Evolutionary conservation across 2,113 vertebrate species (phyloP).

Genomic region (Myocastor coypus): DNA sequence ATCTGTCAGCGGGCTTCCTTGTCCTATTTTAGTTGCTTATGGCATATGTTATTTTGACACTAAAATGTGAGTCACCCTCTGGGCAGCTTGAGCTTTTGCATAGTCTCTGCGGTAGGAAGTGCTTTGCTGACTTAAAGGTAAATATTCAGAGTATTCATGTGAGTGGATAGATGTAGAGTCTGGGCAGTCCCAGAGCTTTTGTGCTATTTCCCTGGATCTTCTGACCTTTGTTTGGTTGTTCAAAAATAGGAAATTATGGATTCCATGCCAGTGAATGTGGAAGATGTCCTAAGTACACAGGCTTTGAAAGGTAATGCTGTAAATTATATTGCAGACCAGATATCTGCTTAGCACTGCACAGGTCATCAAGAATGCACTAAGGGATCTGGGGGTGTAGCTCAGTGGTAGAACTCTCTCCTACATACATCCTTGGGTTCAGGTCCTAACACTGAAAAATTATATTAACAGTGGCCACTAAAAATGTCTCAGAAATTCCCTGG

Average conservation of each 20-base stretch:
- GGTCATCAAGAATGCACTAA: slow-evolving; percentile 23
- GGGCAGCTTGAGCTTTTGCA: not conserved
- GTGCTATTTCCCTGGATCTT: not conserved
- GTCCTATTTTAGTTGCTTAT: not conserved
- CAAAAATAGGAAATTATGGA: slow-evolving; percentile 3
- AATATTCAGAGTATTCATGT: accelerated
- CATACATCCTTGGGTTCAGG: not conserved
- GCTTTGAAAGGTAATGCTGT: slow-evolving; percentile 2
- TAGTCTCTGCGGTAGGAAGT: not conserved
- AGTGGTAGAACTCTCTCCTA: not conserved
- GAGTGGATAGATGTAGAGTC: not conserved
- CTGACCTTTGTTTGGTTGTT: not conserved
- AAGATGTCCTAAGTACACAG: not conserved
- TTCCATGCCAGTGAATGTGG: not conserved
- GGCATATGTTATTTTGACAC: not conserved
- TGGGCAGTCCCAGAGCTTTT: not conserved
- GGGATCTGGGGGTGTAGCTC: not conserved
- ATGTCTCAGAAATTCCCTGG: not conserved
- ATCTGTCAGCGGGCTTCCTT: not conserved
- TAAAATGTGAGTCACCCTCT: not conserved
- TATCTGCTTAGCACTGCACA: slow-evolving; percentile 40
- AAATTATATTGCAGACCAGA: not conserved
- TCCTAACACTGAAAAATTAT: not conserved
- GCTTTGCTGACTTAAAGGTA: not conserved
- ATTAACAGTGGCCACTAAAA: slow-evolving; percentile 26